phyloP scores from a whole-genome alignment of 2,797 vertebrate species.

The Eulemur albifrons region DNA sequence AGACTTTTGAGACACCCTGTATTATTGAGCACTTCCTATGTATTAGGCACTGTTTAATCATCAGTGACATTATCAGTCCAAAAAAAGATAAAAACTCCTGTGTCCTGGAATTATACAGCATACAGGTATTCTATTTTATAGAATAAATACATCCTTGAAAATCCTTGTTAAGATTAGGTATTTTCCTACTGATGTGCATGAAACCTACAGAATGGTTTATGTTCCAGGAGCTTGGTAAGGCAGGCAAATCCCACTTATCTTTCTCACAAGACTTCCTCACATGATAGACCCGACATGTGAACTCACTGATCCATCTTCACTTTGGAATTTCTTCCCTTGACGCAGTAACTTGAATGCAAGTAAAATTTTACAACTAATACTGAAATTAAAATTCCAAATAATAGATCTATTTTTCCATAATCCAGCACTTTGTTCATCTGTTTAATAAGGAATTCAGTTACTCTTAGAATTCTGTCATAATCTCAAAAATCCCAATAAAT shows the following conservation, averaged over 20 bases:
- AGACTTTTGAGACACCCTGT: too few relatives aligned
- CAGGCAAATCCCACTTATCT: background rate
- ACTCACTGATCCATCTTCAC: background rate
- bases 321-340: constrained; percentile 20
- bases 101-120: background rate
- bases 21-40: too few relatives aligned
- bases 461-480: background rate
- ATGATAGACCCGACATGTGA: background rate
- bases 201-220: background rate
- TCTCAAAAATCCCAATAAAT: background rate
- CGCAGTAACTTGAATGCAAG: background rate
- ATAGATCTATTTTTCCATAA: background rate
- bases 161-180: background rate
- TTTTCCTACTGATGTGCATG: background rate
- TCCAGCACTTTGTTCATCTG: background rate
- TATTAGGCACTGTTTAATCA: background rate
- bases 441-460: background rate
- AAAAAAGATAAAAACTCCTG: background rate
- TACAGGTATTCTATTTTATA: background rate
- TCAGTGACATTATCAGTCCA: background rate
- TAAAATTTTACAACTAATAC: background rate
- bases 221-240: background rate
- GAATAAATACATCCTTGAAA: background rate
- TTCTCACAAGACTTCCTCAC: background rate
- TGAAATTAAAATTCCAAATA: constrained; percentile 13